Conservation (phyloP, 2,113 vertebrate species). For the Machaerirhynchus nigripectus region DNA sequence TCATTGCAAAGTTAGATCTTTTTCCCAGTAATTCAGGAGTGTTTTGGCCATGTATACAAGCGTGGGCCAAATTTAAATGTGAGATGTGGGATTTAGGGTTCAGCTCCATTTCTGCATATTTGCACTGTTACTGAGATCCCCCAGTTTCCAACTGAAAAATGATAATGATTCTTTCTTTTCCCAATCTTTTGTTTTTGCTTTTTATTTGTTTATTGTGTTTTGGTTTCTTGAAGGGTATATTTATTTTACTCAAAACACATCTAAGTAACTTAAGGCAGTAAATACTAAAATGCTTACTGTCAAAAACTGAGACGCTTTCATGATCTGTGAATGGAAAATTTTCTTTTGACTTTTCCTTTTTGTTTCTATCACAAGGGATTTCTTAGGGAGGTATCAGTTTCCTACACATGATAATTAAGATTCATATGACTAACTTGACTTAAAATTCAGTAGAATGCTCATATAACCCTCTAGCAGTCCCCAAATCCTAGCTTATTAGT, state of each 20-base stretch:
- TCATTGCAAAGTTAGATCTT: neutral
- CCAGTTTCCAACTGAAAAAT: neutral
- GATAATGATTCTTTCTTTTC: neutral
- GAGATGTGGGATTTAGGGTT: neutral
- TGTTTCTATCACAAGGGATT: constrained; percentile 7
- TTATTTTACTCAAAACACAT: neutral
- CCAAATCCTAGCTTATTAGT: constrained; percentile 35
- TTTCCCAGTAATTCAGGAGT: neutral
- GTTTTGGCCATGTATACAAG: neutral
- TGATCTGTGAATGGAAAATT: neutral
- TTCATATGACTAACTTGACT: constrained; percentile 38
- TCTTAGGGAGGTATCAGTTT: constrained; percentile 2
- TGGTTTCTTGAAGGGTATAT: neutral
- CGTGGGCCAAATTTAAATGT: neutral
- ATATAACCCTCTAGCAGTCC: constrained; percentile 18
- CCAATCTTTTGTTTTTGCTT: rapidly evolving
- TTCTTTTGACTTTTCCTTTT: constrained; percentile 28
- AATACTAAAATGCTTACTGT: neutral
- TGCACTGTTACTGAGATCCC: neutral
- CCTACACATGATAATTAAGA: constrained; percentile 45
- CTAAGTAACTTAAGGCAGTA: neutral
- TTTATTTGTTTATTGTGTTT: neutral
- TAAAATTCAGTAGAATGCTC: constrained; percentile 51
- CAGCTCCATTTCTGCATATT: neutral
- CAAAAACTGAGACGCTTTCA: neutral